Evolutionary conservation across 2,797 vertebrate genomes (phyloP), one percentile per base, ranked within the genome.

Genomic region (Onychomys arenicola): DNA sequence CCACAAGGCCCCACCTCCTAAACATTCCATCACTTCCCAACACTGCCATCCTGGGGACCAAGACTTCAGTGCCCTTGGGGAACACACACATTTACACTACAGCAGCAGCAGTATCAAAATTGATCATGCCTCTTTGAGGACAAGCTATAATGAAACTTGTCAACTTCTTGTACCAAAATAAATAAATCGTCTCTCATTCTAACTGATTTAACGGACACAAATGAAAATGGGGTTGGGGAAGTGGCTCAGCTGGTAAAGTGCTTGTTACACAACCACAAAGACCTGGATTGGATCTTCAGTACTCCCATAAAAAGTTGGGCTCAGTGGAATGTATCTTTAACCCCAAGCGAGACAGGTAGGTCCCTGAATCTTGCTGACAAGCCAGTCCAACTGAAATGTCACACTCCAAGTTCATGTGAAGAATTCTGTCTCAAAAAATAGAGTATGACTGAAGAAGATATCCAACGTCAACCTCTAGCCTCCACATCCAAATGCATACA

Each of bases 111-210:
- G 52, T 65, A 77, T 46, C 52, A 73, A 46, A 96, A 89, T 4
- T 61, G 12, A 89, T 49, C 32, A 46, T 61, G 55, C 81, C 93
- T 71, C 69, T 73, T 73, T 59, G 52, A 94, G 49, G 27, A 52
- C 40, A 90, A 85, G 21, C 67, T 76, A 23, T 77, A 86, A 93
- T 85, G 89, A 90, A 65, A 27, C 69, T 87, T 93, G 46, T n/a
- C 76, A 94, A 59, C 6, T 61, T 76, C 37, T 83, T 90, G 85
- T 52, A 67, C 12, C 82, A 91, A 73, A 88, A 85, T n/a, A 71
- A 83, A 46, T 6, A 37, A 2, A 75, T 21, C 85, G n/a, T 40
- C 55, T 75, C 91, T 85, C 55, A 96, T 55, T 32, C n/a, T 87
- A 55, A 81, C 37, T 65, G 16, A 92, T 32, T 89, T 61, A 37